A percentile compares a stretch with the other conserved stretches of the same genome.
These are phyloP conservation scores for Epizoanthus stellaris DNA, from an alignment of 92 coral and sea anemone species.

Conservation along the genomic window DNA sequence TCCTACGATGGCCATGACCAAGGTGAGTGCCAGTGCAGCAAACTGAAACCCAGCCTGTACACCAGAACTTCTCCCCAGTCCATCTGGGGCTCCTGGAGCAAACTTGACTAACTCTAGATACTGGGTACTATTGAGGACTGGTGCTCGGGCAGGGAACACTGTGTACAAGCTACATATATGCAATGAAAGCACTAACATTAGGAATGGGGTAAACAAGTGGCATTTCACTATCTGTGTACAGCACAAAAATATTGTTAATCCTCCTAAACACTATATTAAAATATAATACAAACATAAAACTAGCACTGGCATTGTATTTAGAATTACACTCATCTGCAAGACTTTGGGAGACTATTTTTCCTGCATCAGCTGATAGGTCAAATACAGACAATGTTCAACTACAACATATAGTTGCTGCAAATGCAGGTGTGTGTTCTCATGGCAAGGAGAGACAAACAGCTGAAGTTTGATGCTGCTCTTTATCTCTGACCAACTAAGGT, in stretches of 20 bases:
- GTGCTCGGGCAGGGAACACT: constrained; percentile 92
- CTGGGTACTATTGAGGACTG: constrained; percentile 82
- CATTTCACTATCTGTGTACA: background rate
- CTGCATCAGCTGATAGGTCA: background rate
- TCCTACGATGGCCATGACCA: constrained; percentile 72
- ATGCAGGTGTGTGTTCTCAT: too few species aligned
- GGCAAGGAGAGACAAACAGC: too few species aligned
- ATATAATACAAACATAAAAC: too few species aligned
- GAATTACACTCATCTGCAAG: background rate
- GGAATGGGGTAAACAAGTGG: too few species aligned
- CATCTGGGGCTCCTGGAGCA: constrained; percentile 68
- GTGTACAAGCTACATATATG: constrained; percentile 72
- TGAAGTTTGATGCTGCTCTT: too few species aligned
- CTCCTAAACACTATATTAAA: too few species aligned
- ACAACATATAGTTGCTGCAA: too few species aligned
- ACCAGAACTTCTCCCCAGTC: constrained; percentile 85
- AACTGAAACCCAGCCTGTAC: constrained; percentile 86
- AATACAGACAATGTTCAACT: too few species aligned
- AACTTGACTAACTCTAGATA: constrained; percentile 68
- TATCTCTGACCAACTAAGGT: too few species aligned
- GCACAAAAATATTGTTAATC: background rate
- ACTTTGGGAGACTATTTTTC: background rate
- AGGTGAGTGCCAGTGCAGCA: constrained; percentile 83
- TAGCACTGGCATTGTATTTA: too few species aligned
- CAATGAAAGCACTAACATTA: background rate